Conservation (phyloP, 2,888 invertebrate species). For the Eupithecia exiguata region DNA sequence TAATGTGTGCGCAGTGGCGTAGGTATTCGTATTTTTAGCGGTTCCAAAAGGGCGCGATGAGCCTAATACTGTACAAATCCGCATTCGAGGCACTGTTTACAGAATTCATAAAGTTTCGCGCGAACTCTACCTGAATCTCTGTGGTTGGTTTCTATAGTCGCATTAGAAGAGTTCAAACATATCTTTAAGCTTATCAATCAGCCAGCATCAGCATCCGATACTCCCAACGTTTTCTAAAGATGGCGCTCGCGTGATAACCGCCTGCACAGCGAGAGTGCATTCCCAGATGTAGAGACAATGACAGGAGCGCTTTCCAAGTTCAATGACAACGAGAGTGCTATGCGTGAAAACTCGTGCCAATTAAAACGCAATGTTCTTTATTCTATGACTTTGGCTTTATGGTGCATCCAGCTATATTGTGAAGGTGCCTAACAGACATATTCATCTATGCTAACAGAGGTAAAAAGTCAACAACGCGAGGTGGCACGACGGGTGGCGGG, state of each 20-base stretch:
- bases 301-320: slow-evolving; percentile 82
- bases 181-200: not conserved
- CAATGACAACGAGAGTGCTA: slow-evolving; percentile 82
- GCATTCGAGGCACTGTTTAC: too few species aligned
- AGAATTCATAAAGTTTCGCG: too few species aligned
- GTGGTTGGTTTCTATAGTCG: not conserved
- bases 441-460: too few species aligned
- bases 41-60: too few species aligned
- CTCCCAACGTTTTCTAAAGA: slow-evolving; percentile 39
- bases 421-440: not conserved
- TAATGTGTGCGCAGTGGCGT: too few species aligned
- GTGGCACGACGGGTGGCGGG: not conserved
- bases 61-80: too few species aligned
- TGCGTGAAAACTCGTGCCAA: slow-evolving; percentile 79
- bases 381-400: slow-evolving; percentile 16
- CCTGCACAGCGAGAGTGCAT: slow-evolving; percentile 79
- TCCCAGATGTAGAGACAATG: slow-evolving; percentile 80
- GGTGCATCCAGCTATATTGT: not conserved
- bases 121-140: not conserved
- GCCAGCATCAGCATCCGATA: slow-evolving; percentile 24
- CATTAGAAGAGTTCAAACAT: not conserved
- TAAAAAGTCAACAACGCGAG: not conserved
- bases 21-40: too few species aligned
- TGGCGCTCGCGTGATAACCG: slow-evolving; percentile 66
- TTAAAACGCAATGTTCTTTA: slow-evolving; percentile 49